Conservation (phyloP, 2,797 vertebrate species). For the Menidia menidia region DNA sequence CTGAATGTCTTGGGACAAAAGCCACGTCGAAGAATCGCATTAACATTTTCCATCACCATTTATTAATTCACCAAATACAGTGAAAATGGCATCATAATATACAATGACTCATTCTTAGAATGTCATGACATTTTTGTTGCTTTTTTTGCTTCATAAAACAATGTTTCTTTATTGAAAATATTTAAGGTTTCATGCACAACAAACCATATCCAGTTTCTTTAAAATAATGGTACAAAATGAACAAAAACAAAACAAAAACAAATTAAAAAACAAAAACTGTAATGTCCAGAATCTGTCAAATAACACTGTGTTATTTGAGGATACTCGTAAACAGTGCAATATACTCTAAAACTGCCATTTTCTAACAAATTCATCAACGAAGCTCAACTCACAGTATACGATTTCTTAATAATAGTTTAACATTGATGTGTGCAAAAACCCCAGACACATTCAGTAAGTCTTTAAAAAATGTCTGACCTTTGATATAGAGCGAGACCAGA, state of each 20-base stretch:
- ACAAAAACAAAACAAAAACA: constrained; percentile 66
- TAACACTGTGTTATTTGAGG: constrained; percentile 86
- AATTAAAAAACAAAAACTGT: constrained; percentile 82
- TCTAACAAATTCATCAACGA: constrained; percentile 89
- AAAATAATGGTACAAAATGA: constrained; percentile 94
- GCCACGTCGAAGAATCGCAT: constrained; percentile 59
- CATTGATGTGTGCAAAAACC: constrained; percentile 90
- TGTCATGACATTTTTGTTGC: constrained; percentile 92
- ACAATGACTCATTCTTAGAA: constrained; percentile 97
- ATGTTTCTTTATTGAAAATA: constrained; percentile 92
- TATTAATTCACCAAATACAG: constrained; percentile 98
- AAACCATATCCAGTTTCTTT: constrained; percentile 92
- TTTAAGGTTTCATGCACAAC: constrained; percentile 93
- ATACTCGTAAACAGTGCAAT: constrained; percentile 90
- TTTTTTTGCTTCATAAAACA: constrained; percentile 91
- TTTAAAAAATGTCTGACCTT: constrained; percentile 80
- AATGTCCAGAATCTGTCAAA: constrained; percentile 86
- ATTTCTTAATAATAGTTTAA: constrained; percentile 90
- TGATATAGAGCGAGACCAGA: constrained; percentile 82
- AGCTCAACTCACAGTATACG: constrained; percentile 90
- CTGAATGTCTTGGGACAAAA: constrained; percentile 52
- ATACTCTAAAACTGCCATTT: constrained; percentile 86
- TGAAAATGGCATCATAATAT: constrained; percentile 98
- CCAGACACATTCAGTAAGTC: constrained; percentile 89
- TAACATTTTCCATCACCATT: constrained; percentile 86